These are phyloP conservation scores for Alcedo quadribrachys DNA, from an alignment of 2,797 vertebrate species.

Conservation along the genomic window DNA sequence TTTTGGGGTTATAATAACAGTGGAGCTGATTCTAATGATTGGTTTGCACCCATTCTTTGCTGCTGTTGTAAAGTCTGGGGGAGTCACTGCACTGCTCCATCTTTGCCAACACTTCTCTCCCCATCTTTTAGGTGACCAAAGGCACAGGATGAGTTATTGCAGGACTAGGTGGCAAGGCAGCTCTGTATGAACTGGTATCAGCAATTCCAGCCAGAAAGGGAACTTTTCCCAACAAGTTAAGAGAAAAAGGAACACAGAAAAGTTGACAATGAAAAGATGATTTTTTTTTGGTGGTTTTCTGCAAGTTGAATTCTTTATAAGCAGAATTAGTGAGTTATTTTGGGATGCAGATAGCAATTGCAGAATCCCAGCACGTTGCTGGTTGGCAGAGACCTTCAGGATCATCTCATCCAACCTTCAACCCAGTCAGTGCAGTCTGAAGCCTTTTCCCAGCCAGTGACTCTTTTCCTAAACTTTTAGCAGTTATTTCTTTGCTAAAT, in stretches of 20 bases:
- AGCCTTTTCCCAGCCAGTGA: neutral
- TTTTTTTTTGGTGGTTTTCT: neutral
- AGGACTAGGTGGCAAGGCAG: neutral
- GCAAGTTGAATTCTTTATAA: neutral
- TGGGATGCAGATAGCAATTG: neutral
- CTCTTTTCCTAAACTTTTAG: neutral
- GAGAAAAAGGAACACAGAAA: neutral
- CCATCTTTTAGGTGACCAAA: neutral
- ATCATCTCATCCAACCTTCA: too few relatives aligned
- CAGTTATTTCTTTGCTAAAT: neutral
- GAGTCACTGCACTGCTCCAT: neutral
- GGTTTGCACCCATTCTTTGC: neutral
- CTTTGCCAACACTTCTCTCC: neutral
- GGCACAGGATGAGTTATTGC: neutral
- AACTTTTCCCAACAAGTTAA: neutral
- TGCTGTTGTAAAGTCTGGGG: neutral
- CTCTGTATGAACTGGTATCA: neutral
- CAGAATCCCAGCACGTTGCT: too few relatives aligned
- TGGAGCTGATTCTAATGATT: neutral
- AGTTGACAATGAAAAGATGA: neutral
- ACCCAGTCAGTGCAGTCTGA: neutral
- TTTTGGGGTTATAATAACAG: neutral
- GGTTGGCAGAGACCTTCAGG: too few relatives aligned
- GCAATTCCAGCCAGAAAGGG: neutral
- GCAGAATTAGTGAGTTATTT: neutral